A percentile compares a stretch with the other conserved stretches of the same genome.
These are phyloP conservation scores for Zaprionus davidi DNA, from an alignment of 1,140 invertebrate species.

Conservation along the genomic window DNA sequence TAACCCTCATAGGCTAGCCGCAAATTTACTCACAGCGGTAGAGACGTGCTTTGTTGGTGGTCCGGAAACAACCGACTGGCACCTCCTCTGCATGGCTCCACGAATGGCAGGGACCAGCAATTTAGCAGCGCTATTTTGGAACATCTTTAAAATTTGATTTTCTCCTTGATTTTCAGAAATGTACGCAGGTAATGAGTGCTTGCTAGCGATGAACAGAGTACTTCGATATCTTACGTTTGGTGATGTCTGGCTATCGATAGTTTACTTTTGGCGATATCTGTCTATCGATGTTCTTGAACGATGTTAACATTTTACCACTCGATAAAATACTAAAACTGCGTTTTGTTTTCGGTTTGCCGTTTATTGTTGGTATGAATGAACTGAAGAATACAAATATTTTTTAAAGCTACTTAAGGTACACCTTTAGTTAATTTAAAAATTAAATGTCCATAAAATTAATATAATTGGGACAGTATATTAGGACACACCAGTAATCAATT, in stretches of 20 bases:
- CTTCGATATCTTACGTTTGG: constrained; percentile 7
- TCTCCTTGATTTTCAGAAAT: constrained; percentile 33
- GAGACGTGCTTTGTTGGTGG: constrained; percentile 75
- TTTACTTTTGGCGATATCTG: background rate
- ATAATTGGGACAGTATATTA: constrained; percentile 18
- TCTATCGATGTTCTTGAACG: background rate
- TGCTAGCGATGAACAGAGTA: constrained; percentile 8
- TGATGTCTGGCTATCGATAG: background rate
- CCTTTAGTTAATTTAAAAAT: constrained; percentile 17
- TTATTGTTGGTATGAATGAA: constrained; percentile 29
- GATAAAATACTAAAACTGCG: background rate
- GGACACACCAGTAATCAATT: background rate
- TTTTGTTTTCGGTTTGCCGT: constrained; percentile 4
- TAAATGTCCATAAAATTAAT: constrained; percentile 11
- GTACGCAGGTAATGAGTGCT: constrained; percentile 51
- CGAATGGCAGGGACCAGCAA: constrained; percentile 77
- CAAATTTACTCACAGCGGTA: constrained; percentile 70
- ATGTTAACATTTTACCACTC: background rate
- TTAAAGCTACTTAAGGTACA: constrained; percentile 36
- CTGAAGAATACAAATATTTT: constrained; percentile 37
- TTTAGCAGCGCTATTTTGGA: constrained; percentile 80
- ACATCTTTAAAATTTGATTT: constrained; percentile 61
- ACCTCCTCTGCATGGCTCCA: constrained; percentile 70
- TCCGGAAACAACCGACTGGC: constrained; percentile 78
- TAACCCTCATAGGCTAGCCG: constrained; percentile 53